Base-by-base conservation (phyloP, 2,888 invertebrate species). In the Caradrina clavipalpis region DNA sequence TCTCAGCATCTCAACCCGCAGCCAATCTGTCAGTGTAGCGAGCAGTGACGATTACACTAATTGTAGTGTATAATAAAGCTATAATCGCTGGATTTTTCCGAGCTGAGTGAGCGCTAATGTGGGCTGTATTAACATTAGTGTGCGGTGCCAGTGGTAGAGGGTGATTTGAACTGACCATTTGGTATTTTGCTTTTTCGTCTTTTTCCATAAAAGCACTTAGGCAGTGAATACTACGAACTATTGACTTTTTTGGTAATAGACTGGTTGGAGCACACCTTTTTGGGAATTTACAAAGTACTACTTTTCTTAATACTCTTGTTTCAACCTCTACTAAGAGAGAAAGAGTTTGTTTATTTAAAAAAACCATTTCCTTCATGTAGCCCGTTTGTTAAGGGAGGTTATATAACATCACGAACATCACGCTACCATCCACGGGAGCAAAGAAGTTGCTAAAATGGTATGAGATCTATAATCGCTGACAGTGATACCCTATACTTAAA, bases 61-160 rank as follows among this genome's bases (percentile, higher is more conserved):
- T 92, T 92, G 93, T 86, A 78, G 86, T 82, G 94, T 92, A 95
- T 95, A 95, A 95, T 94, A 93, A 90, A 89, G 85, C 91, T 74
- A 93, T 94, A 88, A 93, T 90, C 85, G 86, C 81, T 75, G 83
- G 82, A 92, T 91, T 93, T 92, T 92, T 91, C 92, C 87, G 75
- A 85, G 83, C 77, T 78, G 82, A 91, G 89, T 87, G 89, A 84
- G 80, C 82, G 82, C 91, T 94, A 93, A 94, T 93, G 92, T 89
- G 87, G 76, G 80, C 74, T 67, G 75, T 85, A 90, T 91, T 92
- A 88, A 87, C 90, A 89, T 89, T 85, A 61, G 58, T 56, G 83
- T 78, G 21, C 22, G 74, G 85, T 53, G 17, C 50, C 59, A 56
- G 10, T 70, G 35, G 0, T 1, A 59, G 66, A 79, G 66, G 42